phyloP scores from a whole-genome alignment of 2,888 invertebrate genomes.

The Colletes collaris region DNA sequence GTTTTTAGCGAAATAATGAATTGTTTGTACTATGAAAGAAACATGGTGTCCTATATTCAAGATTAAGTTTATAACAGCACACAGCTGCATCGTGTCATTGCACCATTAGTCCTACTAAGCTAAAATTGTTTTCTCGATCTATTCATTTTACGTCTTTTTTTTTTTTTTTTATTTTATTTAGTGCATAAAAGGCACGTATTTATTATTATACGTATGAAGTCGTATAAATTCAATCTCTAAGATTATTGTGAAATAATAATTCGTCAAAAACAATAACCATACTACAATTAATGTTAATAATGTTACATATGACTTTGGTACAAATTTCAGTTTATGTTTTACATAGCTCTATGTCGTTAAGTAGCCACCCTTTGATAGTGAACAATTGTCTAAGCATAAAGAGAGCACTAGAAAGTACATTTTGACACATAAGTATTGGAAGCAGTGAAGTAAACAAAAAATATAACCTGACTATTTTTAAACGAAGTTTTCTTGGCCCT shows the following conservation, averaged over 20 bases:
- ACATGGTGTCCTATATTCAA: conserved; percentile 12
- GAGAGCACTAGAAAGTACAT: conserved; percentile 45
- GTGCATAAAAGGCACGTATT: conserved; percentile 9
- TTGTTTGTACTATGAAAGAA: conserved; percentile 16
- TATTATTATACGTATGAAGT: conserved; percentile 9
- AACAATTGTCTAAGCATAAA: conserved; percentile 39
- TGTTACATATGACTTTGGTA: conserved; percentile 64
- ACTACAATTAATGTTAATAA: conserved; percentile 47
- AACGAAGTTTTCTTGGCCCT: neutral
- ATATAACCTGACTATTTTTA: conserved; percentile 19
- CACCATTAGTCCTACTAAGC: neutral
- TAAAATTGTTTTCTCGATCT: conserved; percentile 19
- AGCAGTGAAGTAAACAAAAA: conserved; percentile 7
- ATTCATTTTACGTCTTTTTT: neutral
- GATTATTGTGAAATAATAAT: conserved; percentile 18
- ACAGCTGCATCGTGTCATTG: conserved; percentile 3
- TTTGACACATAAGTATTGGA: conserved; percentile 25
- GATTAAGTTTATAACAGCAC: conserved; percentile 5
- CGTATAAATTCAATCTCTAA: conserved; percentile 28
- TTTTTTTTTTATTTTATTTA: conserved; percentile 8
- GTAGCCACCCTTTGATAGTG: conserved; percentile 19
- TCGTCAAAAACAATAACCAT: conserved; percentile 51
- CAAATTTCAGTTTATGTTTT: conserved; percentile 43
- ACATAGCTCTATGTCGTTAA: conserved; percentile 38
- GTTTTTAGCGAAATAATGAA: conserved; percentile 20